Percentiles rank a stretch among this genome's conserved stretches.
Conservation (phyloP, 2,888 invertebrate species). For the Machimus atricapillus region DNA sequence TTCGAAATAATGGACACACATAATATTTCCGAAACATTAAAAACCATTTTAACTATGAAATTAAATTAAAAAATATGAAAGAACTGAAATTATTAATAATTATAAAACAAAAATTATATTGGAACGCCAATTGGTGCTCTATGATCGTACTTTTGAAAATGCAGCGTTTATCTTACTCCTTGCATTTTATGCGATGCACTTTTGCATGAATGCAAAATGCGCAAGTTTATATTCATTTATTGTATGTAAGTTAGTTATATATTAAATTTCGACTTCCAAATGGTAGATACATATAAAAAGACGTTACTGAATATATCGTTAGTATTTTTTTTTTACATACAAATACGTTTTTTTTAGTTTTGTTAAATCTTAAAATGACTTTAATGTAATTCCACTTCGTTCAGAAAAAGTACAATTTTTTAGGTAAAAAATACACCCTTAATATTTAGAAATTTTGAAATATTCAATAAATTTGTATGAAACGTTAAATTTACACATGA, state of each 20-base stretch:
- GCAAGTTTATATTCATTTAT: background rate
- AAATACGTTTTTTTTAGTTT: background rate
- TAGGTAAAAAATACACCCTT: conserved; percentile 33
- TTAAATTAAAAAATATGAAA: background rate
- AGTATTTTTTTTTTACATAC: background rate
- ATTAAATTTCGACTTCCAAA: conserved; percentile 4
- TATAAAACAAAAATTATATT: background rate
- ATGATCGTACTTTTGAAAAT: conserved; percentile 37
- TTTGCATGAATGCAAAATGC: background rate
- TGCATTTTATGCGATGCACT: background rate
- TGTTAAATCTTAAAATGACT: conserved; percentile 4
- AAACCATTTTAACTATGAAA: background rate
- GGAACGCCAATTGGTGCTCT: conserved; percentile 39
- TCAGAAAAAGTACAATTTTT: conserved; percentile 21
- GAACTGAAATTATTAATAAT: background rate
- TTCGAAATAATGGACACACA: background rate
- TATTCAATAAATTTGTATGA: conserved; percentile 24
- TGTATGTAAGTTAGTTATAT: background rate
- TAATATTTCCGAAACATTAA: background rate
- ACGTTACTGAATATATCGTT: conserved; percentile 11
- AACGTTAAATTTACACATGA: conserved; percentile 8
- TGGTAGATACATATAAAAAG: conserved; percentile 31
- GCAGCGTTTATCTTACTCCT: conserved; percentile 10
- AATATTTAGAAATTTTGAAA: conserved; percentile 13
- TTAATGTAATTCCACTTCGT: background rate